Evolutionary conservation across 1,140 invertebrate genomes (phyloP), one percentile per base, ranked within the genome.

Genomic region (Stegodyphus dumicola): DNA sequence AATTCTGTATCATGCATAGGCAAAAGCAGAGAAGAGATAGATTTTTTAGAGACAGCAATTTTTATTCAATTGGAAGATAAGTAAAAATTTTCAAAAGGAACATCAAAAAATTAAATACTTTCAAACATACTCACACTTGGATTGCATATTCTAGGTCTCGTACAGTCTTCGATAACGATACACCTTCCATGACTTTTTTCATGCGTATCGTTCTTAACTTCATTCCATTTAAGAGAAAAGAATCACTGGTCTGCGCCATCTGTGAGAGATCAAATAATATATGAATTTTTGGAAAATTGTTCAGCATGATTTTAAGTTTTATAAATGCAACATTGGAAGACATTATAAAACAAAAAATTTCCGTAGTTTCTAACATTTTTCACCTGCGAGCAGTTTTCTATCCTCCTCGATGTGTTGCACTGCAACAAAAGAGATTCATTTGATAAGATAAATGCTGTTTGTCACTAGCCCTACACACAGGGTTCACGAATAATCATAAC

Each of bases 161-260:
- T 2, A 77, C 15, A 0, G 73, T 76, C 17, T 77, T 85, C n/a
- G 17, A 18, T 9, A 7, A 17, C 13, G 81, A 66, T 1, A 85
- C 81, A 15, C 73, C 81, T 77, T 77, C 74, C 51, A 85, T 69
- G 13, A 77, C 11, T n/a, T 77, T 85, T 11, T 52, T 51, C 65
- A 85, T 18, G 0, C 56, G 73, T 10, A 70, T 54, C 5, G 53
- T 13, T 5, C 7, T 49, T 51, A 85, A 6, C 18, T 75, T 65
- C 81, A 85, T 67, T 69, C 81, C 81, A 64, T 85, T 77, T 15
- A 56, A 5, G 6, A 85, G n/a, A 18, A 85, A 85, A 1, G 73
- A 77, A 60, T 56, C 54, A 17, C 51, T 54, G 6, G 69, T 10
- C 0, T 18, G 49, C 0, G 73, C 81, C 65, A 85, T 69, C 81